phyloP scores from a whole-genome alignment of 53 echinoderm and acorn worm species.

The Mesocentrotus franciscanus region DNA sequence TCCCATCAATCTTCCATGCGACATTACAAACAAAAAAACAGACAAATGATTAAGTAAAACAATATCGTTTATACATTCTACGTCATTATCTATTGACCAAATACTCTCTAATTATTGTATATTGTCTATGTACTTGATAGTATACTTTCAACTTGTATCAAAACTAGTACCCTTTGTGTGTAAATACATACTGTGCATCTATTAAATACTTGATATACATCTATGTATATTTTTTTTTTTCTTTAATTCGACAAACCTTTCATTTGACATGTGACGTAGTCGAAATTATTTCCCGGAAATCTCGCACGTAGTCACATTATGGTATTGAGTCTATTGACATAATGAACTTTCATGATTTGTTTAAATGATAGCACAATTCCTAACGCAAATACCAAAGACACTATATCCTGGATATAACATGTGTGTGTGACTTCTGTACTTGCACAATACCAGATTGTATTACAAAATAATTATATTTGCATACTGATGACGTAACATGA shows the following conservation, averaged over 20 bases:
- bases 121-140: background rate
- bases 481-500: background rate
- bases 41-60: background rate
- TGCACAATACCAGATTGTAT: background rate
- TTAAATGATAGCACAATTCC: too few relatives aligned
- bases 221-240: background rate
- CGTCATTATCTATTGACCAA: slow-evolving; percentile 2
- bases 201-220: slow-evolving; percentile 23
- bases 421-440: background rate
- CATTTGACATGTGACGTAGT: background rate
- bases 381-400: too few relatives aligned
- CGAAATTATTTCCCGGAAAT: too few relatives aligned
- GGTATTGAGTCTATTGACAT: too few relatives aligned
- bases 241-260: background rate
- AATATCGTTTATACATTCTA: slow-evolving; percentile 1
- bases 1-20: background rate
- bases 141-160: slow-evolving; percentile 44
- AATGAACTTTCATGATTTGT: too few relatives aligned
- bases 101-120: background rate
- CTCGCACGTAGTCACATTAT: too few relatives aligned
- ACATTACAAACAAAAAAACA: background rate
- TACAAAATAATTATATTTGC: background rate
- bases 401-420: background rate
- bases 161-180: slow-evolving; percentile 39
- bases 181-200: slow-evolving; percentile 50